Evolutionary conservation across 37 sponge, comb jelly and placozoan species (phyloP).

Genomic region (Ephydatia muelleri): DNA sequence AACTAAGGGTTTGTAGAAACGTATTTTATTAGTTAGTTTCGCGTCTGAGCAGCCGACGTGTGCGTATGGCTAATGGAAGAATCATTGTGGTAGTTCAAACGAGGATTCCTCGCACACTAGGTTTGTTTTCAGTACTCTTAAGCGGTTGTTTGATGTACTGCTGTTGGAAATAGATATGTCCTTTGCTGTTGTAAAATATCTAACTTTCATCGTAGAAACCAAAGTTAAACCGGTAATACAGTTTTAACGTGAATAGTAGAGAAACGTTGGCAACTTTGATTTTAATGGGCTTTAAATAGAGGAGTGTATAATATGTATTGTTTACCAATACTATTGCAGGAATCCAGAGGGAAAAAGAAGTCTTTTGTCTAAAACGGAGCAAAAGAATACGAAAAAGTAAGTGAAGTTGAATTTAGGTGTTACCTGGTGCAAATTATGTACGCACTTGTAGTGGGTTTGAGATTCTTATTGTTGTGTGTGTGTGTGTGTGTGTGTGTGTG

Average conservation of each 20-base stretch:
- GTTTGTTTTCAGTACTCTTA: constrained; percentile 1
- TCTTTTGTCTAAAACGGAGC: not conserved
- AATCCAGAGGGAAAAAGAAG: not conserved
- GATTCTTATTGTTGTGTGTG: not conserved
- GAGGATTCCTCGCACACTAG: constrained; percentile 62
- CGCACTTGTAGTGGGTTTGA: no score
- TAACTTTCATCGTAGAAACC: not conserved
- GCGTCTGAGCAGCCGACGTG: not conserved
- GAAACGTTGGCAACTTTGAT: not conserved
- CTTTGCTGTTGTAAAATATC: not conserved
- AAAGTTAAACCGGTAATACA: not conserved
- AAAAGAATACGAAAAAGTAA: not conserved
- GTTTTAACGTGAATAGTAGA: not conserved
- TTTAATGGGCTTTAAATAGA: not conserved
- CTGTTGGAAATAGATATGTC: not conserved
- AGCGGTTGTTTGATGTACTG: not conserved
- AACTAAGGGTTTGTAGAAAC: not conserved
- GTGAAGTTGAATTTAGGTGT: not conserved
- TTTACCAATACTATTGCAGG: not conserved
- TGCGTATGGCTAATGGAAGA: constrained; percentile 77
- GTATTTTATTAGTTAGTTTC: not conserved
- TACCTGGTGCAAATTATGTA: not conserved
- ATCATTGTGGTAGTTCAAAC: constrained; percentile 36
- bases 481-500: no score
- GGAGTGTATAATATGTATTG: not conserved